A percentile compares a stretch with the other conserved stretches of the same genome.
These are phyloP conservation scores for Pogonus chalceus DNA, from an alignment of 1,140 invertebrate species.

Conservation along the genomic window DNA sequence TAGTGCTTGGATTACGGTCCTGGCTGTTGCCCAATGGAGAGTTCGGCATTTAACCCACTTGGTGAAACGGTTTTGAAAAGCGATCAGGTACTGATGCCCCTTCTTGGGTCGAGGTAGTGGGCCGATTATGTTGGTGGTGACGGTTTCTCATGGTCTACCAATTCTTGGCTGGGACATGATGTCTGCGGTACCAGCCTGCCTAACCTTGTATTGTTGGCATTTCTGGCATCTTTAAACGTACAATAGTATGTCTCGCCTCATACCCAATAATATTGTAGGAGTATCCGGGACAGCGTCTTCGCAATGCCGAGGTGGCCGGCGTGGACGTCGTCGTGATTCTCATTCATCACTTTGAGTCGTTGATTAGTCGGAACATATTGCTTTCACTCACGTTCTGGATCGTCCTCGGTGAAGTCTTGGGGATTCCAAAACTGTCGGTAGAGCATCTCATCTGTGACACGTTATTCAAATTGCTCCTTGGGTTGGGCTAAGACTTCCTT, in stretches of 20 bases:
- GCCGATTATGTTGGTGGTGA: slow-evolving; percentile 34
- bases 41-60: slow-evolving; percentile 21
- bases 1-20: slow-evolving; percentile 16
- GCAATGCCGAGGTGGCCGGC: slow-evolving; percentile 25
- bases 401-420: slow-evolving; percentile 11
- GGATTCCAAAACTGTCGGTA: slow-evolving; percentile 20
- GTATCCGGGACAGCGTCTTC: slow-evolving; percentile 19
- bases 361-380: slow-evolving; percentile 14
- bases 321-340: slow-evolving; percentile 21
- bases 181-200: slow-evolving; percentile 20
- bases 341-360: slow-evolving; percentile 13
- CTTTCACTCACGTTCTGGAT: slow-evolving; percentile 11
- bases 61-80: slow-evolving; percentile 31
- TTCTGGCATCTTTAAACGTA: slow-evolving; percentile 18
- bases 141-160: slow-evolving; percentile 25
- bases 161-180: slow-evolving; percentile 25
- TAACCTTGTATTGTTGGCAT: slow-evolving; percentile 26
- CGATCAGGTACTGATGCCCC: slow-evolving; percentile 30
- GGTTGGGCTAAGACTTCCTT: background rate
- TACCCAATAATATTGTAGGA: slow-evolving; percentile 24
- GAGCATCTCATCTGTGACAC: slow-evolving; percentile 21
- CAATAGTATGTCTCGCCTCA: slow-evolving; percentile 12
- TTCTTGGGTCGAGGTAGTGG: slow-evolving; percentile 29
- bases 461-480: slow-evolving; percentile 15
- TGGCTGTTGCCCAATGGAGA: slow-evolving; percentile 20